Conservation (phyloP, 2,888 invertebrate genomes). For the Pandemis cinnamomeana region DNA sequence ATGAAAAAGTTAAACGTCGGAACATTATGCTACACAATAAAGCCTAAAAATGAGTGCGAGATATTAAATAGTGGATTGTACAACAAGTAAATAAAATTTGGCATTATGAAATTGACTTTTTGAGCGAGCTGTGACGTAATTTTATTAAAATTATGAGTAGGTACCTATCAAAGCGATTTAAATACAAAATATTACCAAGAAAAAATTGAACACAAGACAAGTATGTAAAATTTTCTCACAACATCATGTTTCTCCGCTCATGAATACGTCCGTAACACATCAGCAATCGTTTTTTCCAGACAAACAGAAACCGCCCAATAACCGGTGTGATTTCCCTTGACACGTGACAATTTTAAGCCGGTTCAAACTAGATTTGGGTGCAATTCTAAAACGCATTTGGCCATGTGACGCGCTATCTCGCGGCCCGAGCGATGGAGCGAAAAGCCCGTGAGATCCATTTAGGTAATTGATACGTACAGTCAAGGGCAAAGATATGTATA, state of each 20-base stretch:
- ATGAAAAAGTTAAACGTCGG: constrained; percentile 48
- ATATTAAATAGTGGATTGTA: too few relatives aligned
- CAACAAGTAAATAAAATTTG: too few relatives aligned
- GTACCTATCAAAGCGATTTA: too few relatives aligned
- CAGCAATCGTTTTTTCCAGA: not conserved
- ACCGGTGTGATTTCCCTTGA: not conserved
- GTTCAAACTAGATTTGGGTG: constrained; percentile 13
- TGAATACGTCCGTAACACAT: too few relatives aligned
- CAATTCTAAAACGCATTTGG: constrained; percentile 34
- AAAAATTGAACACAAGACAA: too few relatives aligned
- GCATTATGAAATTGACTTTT: too few relatives aligned
- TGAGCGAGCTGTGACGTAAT: too few relatives aligned
- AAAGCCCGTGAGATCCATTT: constrained; percentile 63
- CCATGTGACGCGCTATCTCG: constrained; percentile 31
- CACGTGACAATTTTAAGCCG: constrained; percentile 6
- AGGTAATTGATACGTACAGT: constrained; percentile 72
- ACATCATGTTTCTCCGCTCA: too few relatives aligned
- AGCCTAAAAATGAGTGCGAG: not conserved
- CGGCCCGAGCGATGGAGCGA: constrained; percentile 24
- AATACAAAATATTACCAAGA: too few relatives aligned
- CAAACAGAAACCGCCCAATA: not conserved
- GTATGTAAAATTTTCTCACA: not conserved
- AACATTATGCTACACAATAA: not conserved
- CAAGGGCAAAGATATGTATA: too few relatives aligned
- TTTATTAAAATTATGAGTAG: too few relatives aligned